Conservation (phyloP, 2,113 vertebrate genomes). For the Rhagologus leucostigma region DNA sequence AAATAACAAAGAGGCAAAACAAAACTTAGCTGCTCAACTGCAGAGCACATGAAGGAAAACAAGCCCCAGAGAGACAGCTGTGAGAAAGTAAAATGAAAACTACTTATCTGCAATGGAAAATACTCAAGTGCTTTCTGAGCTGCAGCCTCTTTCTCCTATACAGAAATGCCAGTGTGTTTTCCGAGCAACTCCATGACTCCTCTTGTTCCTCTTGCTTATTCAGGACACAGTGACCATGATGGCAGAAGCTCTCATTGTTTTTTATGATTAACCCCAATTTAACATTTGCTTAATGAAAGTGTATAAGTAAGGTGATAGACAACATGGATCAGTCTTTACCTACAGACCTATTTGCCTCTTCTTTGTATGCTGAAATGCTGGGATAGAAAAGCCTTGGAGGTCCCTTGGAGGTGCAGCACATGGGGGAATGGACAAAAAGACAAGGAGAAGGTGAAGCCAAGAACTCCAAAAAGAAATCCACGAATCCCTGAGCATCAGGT, state of each 20-base stretch:
- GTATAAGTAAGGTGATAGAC: neutral
- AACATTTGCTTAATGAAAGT: neutral
- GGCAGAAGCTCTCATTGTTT: neutral
- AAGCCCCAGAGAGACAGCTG: neutral
- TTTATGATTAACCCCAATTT: neutral
- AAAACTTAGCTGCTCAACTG: neutral
- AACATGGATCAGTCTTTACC: neutral
- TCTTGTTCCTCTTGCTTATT: neutral
- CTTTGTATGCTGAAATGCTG: neutral
- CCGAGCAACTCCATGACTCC: neutral
- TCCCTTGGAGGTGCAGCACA: neutral
- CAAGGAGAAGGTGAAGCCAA: neutral
- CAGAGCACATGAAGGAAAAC: neutral
- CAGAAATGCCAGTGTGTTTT: neutral
- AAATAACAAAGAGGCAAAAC: neutral
- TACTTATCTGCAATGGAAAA: neutral
- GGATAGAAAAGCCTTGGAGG: neutral
- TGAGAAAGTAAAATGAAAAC: neutral
- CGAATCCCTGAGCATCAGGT: neutral
- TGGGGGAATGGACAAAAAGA: neutral
- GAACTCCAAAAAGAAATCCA: neutral
- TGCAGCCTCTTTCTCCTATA: neutral
- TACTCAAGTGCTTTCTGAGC: neutral
- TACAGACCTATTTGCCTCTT: rapidly evolving
- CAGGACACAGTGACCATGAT: rapidly evolving